A percentile compares a stretch with the other conserved stretches of the same genome.
Conservation (phyloP, 2,113 vertebrate species). For the Amphiprion percula region DNA sequence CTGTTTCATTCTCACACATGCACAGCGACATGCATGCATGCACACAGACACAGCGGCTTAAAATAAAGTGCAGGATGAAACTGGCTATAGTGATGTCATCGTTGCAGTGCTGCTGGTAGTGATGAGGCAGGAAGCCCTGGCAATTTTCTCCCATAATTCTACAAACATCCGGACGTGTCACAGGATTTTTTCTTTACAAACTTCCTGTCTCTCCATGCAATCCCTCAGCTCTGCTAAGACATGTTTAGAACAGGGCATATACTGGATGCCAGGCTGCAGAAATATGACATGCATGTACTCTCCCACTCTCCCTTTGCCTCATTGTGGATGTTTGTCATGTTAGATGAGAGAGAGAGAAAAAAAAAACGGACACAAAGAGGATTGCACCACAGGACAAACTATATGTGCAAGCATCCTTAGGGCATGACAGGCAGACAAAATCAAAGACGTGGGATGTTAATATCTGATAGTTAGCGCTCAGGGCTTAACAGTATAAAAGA, state of each 20-base stretch:
- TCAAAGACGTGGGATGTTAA: slow-evolving; percentile 75
- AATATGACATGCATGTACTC: slow-evolving; percentile 61
- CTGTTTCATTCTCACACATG: slow-evolving; percentile 21
- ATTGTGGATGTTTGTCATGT: slow-evolving; percentile 56
- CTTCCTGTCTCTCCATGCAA: slow-evolving; percentile 55
- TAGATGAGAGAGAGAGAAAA: slow-evolving; percentile 28
- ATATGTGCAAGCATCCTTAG: slow-evolving; percentile 52
- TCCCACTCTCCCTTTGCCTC: slow-evolving; percentile 43
- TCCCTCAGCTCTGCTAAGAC: slow-evolving; percentile 64
- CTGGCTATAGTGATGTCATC: slow-evolving; percentile 68
- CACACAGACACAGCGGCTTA: slow-evolving; percentile 38
- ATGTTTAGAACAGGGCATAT: slow-evolving; percentile 67
- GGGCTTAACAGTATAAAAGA: slow-evolving; percentile 77
- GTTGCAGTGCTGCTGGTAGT: slow-evolving; percentile 4
- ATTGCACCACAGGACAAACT: slow-evolving; percentile 53
- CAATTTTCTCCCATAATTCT: slow-evolving; percentile 52
- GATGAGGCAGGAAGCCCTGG: slow-evolving; percentile 53
- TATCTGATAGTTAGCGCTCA: slow-evolving; percentile 74
- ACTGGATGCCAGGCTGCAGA: slow-evolving; percentile 63
- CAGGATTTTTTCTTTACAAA: slow-evolving; percentile 28
- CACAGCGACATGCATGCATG: neutral
- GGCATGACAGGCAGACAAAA: slow-evolving; percentile 66
- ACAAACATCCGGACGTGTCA: slow-evolving; percentile 61
- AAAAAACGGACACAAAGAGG: slow-evolving; percentile 53
- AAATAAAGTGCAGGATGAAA: slow-evolving; percentile 63